Conservation (phyloP, 2,888 invertebrate genomes). For the Crioceris asparagi region DNA sequence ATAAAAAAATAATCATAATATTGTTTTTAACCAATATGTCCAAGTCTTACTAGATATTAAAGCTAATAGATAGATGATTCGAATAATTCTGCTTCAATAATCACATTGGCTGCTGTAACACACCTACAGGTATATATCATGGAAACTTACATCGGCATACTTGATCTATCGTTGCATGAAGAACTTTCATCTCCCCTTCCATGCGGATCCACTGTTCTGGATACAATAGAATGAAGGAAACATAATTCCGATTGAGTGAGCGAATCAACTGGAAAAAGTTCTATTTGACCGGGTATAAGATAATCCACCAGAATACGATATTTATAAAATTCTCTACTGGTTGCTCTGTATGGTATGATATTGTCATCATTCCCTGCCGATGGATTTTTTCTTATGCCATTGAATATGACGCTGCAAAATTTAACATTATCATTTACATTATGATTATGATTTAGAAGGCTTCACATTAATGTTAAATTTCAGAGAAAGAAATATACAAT, state of each 20-base stretch:
- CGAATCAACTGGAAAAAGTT: conserved; percentile 28
- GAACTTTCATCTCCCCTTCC: conserved; percentile 48
- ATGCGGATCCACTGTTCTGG: conserved; percentile 47
- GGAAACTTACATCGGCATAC: conserved; percentile 22
- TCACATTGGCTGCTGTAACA: no score
- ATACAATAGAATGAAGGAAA: conserved; percentile 46
- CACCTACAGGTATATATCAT: no score
- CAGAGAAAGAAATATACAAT: no score
- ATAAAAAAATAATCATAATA: no score
- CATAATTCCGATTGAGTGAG: conserved; percentile 42
- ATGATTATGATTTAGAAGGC: no score
- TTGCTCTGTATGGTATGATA: conserved; percentile 45
- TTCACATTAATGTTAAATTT: no score
- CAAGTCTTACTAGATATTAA: no score
- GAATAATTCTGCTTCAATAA: no score
- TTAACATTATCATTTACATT: no score
- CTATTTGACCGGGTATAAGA: conserved; percentile 42
- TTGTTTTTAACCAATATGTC: no score
- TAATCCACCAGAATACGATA: conserved; percentile 49
- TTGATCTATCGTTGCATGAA: conserved; percentile 36
- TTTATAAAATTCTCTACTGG: conserved; percentile 48
- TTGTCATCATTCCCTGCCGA: conserved; percentile 27
- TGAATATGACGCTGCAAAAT: conserved; percentile 46
- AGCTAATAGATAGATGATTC: no score
- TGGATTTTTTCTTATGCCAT: conserved; percentile 47